phyloP scores from a whole-genome alignment of 2,797 vertebrate genomes.

The Tapirus indicus region DNA sequence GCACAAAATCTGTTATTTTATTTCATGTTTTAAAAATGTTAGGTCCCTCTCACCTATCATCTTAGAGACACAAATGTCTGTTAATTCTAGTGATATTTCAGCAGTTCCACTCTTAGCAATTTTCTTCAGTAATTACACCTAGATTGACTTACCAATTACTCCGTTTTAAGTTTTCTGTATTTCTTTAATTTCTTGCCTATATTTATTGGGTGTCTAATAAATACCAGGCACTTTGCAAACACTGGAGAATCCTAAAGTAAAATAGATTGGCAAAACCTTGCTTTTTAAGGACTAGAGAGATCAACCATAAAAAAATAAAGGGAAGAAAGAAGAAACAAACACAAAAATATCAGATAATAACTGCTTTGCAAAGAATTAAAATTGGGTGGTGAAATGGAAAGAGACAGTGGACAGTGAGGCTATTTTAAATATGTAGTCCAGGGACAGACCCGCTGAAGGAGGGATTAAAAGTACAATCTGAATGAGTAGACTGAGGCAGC shows the following conservation, averaged over 20 bases:
- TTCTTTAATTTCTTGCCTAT: constrained; percentile 12
- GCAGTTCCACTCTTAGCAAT: neutral
- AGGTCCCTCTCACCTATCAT: neutral
- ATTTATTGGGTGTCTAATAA: neutral
- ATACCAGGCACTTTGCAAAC: neutral
- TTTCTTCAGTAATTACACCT: constrained; percentile 11
- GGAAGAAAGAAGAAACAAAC: neutral
- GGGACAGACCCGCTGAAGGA: neutral
- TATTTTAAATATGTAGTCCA: neutral
- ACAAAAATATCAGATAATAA: neutral
- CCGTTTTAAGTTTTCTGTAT: neutral
- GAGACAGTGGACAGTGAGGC: neutral
- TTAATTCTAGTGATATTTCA: constrained; percentile 10
- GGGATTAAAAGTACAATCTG: neutral
- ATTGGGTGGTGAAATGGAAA: neutral
- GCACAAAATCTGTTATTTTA: neutral
- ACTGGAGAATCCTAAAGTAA: neutral
- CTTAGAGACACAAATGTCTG: neutral
- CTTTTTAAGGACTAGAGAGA: neutral
- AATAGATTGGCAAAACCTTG: neutral
- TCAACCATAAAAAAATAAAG: neutral
- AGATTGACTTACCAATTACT: neutral
- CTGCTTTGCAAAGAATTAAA: neutral
- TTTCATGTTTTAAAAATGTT: neutral
- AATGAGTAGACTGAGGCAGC: neutral